Evolutionary conservation across 2,113 vertebrate genomes (phyloP).

Genomic region (Beaufortia kweichowensis): DNA sequence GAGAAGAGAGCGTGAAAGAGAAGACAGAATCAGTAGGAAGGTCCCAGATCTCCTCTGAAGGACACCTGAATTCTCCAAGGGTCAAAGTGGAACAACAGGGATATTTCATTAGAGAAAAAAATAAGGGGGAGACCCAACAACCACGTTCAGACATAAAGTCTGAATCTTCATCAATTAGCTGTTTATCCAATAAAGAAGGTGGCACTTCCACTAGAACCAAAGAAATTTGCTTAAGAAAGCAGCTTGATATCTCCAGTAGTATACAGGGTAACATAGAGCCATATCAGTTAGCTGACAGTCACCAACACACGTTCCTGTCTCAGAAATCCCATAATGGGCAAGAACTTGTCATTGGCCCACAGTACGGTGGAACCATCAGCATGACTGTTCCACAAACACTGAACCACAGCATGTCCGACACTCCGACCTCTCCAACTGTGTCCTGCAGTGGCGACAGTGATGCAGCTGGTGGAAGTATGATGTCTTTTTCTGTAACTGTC

Average conservation of each 20-base stretch:
- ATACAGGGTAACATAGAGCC: constrained; percentile 73
- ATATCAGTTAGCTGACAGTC: constrained; percentile 62
- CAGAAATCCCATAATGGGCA: constrained; percentile 73
- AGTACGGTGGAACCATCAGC: constrained; percentile 89
- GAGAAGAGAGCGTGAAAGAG: constrained; percentile 56
- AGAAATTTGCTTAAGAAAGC: constrained; percentile 77
- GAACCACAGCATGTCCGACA: constrained; percentile 67
- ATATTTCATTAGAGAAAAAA: constrained; percentile 45
- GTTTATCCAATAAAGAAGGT: constrained; percentile 55
- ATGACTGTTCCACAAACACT: constrained; percentile 82
- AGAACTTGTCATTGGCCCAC: constrained; percentile 67
- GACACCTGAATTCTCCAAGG: constrained; percentile 49
- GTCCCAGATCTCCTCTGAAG: constrained; percentile 56
- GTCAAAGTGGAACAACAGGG: constrained; percentile 74
- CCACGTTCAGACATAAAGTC: constrained; percentile 61
- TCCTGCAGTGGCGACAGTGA: constrained; percentile 53
- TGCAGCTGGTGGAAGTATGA: constrained; percentile 79
- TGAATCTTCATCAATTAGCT: constrained; percentile 61
- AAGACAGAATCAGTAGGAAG: constrained; percentile 49
- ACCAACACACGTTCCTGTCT: constrained; percentile 71
- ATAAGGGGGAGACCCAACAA: constrained; percentile 46
- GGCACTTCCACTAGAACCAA: constrained; percentile 70
- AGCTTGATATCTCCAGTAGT: constrained; percentile 71
- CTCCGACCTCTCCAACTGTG: constrained; percentile 54
- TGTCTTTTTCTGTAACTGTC: constrained; percentile 98